A percentile compares a stretch with the other conserved stretches of the same genome.
phyloP scores from a whole-genome alignment of 2,113 vertebrate genomes.

The Anolis sagrei region DNA sequence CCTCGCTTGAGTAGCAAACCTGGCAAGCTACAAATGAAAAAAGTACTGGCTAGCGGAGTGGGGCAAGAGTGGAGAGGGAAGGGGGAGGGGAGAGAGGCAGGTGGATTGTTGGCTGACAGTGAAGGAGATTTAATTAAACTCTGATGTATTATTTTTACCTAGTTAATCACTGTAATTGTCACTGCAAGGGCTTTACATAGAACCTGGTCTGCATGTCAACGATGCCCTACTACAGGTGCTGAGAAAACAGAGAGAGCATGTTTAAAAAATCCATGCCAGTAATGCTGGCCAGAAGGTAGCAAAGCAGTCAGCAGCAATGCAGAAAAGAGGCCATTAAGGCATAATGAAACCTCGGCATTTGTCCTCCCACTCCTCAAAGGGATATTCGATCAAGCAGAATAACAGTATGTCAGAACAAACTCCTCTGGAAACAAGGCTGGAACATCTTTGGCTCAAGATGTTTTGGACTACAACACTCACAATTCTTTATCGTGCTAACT shows the following conservation, averaged over 20 bases:
- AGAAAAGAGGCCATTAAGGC: neutral
- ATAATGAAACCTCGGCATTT: neutral
- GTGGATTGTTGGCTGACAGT: constrained; percentile 16
- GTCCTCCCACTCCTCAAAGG: rapidly evolving
- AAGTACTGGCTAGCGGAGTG: neutral
- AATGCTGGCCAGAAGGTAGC: neutral
- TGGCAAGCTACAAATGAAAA: constrained; percentile 23
- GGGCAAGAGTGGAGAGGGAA: neutral
- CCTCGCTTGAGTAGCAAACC: neutral
- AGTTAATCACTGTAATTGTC: constrained; percentile 41
- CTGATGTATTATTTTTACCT: constrained; percentile 49
- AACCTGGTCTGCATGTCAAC: constrained; percentile 13
- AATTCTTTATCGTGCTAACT: neutral
- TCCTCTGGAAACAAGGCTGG: neutral
- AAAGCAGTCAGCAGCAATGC: neutral
- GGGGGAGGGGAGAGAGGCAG: neutral
- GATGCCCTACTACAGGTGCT: rapidly evolving
- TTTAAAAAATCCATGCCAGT: neutral
- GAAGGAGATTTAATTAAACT: constrained; percentile 40
- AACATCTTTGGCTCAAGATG: too few relatives aligned
- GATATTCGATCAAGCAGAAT: neutral
- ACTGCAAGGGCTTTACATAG: constrained; percentile 21
- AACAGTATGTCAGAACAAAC: neutral
- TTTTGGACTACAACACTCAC: neutral
- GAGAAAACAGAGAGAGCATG: rapidly evolving